Base-by-base conservation (phyloP, 1,140 invertebrate species). In the Sogatella furcifera region DNA sequence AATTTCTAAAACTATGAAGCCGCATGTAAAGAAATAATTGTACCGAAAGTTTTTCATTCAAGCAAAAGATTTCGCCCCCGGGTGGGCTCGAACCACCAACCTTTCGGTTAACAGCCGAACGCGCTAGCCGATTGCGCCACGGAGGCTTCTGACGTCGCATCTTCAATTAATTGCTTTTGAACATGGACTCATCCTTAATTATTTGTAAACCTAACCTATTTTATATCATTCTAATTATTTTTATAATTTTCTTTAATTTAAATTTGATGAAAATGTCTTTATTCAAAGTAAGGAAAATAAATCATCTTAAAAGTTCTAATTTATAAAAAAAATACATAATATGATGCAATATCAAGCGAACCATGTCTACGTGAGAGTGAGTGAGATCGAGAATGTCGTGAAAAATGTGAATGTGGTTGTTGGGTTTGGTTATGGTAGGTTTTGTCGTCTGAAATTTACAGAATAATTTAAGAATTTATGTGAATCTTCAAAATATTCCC, bases 31-130 rank as follows among this genome's bases (percentile, higher is more conserved):
- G n/a, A n/a, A n/a, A n/a, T n/a, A n/a, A n/a, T n/a, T n/a, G n/a
- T n/a, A n/a, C n/a, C n/a, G n/a, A n/a, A n/a, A n/a, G n/a, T n/a
- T n/a, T n/a, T n/a, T n/a, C n/a, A n/a, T n/a, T n/a, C n/a, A n/a
- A n/a, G n/a, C 24, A 38, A 38, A 38, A 38, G 11, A 38, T 38
- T 5, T 38, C 84, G 85, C 84, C 83, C 84, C 84, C 82, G 84
- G 84, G 84, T 86, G 84, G 84, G 79, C 81, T 86, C 81, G 84
- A 88, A 86, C 84, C 83, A 86, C 84, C 84, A 85, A 86, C 84
- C 84, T 87, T 86, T 87, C 84, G 86, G 85, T 88, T 88, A 88
- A 88, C 85, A 88, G 85, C 85, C 85, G 84, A 87, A 88, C 85
- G 86, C 85, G 84, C 84, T 85, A 85, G 77, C 82, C 83, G 68